Evolutionary conservation across 2,888 invertebrate species (phyloP).

Genomic region (Erebia ligea): DNA sequence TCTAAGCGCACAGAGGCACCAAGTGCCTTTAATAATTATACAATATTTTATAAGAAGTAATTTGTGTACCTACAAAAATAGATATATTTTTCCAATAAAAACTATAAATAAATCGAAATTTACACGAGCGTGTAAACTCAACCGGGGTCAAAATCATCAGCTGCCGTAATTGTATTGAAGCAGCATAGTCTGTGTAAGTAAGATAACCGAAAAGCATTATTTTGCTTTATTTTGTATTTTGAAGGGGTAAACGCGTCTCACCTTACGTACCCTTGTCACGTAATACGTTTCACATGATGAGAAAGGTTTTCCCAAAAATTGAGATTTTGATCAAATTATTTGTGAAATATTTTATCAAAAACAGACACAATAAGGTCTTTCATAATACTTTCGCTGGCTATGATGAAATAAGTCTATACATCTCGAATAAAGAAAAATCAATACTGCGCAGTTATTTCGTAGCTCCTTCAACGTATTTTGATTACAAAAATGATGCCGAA

Average conservation of each 20-base stretch:
- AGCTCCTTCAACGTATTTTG: neutral
- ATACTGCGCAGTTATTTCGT: neutral
- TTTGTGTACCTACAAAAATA: neutral
- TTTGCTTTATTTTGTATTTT: slow-evolving; percentile 41
- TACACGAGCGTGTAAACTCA: neutral
- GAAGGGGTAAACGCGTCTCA: slow-evolving; percentile 34
- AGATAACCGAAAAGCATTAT: slow-evolving; percentile 47
- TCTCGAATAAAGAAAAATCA: slow-evolving; percentile 14
- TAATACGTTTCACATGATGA: slow-evolving; percentile 36
- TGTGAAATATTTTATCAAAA: slow-evolving; percentile 26
- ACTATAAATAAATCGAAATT: neutral
- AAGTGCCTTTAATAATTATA: no score
- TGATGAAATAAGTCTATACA: slow-evolving; percentile 16
- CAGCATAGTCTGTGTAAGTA: slow-evolving; percentile 50
- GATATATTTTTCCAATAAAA: no score
- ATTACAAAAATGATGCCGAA: no score
- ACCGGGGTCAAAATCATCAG: slow-evolving; percentile 31
- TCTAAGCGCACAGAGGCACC: no score
- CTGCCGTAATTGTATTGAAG: slow-evolving; percentile 45
- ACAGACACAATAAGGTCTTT: slow-evolving; percentile 21
- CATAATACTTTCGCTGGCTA: slow-evolving; percentile 21
- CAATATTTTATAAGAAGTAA: no score
- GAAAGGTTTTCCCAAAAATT: slow-evolving; percentile 38
- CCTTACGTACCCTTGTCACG: slow-evolving; percentile 43
- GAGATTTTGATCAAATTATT: slow-evolving; percentile 35